Evolutionary conservation across 2,113 vertebrate genomes (phyloP).

Genomic region (Jaculus jaculus): DNA sequence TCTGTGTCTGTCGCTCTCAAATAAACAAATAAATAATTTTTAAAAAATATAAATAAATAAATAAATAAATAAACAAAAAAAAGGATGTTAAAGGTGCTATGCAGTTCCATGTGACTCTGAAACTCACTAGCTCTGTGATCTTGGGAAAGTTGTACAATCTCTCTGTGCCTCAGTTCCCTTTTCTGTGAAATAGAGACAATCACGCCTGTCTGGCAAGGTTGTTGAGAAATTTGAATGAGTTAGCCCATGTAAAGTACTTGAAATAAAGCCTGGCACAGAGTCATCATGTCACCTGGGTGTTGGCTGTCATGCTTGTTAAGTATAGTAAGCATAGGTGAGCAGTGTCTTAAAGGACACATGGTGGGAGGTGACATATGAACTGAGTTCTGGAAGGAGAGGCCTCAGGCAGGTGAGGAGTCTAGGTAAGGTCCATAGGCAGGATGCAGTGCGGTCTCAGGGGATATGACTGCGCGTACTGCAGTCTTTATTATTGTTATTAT

Average conservation of each 20-base stretch:
- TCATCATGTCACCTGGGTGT: background rate
- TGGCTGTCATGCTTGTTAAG: background rate
- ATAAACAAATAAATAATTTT: too few species aligned
- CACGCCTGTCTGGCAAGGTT: background rate
- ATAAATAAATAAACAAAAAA: too few species aligned
- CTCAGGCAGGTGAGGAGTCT: background rate
- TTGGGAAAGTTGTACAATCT: background rate
- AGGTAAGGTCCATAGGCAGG: background rate
- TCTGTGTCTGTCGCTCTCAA: too few species aligned
- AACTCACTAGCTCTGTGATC: conserved; percentile 9
- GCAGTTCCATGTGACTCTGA: background rate
- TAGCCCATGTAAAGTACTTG: background rate
- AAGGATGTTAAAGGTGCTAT: background rate
- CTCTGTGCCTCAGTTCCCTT: background rate
- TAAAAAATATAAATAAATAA: too few species aligned
- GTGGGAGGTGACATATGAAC: background rate
- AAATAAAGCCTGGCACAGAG: background rate
- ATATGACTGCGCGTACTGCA: background rate
- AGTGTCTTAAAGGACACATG: background rate
- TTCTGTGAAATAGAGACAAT: conserved; percentile 21
- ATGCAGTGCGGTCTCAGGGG: background rate
- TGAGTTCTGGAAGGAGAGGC: background rate
- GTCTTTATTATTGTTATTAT: background rate
- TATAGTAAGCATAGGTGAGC: background rate
- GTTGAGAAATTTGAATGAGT: background rate